Percentiles rank a stretch among this genome's conserved stretches.
Evolutionary conservation across 1,140 invertebrate species (phyloP).

Genomic region (Diachasma alloeum): DNA sequence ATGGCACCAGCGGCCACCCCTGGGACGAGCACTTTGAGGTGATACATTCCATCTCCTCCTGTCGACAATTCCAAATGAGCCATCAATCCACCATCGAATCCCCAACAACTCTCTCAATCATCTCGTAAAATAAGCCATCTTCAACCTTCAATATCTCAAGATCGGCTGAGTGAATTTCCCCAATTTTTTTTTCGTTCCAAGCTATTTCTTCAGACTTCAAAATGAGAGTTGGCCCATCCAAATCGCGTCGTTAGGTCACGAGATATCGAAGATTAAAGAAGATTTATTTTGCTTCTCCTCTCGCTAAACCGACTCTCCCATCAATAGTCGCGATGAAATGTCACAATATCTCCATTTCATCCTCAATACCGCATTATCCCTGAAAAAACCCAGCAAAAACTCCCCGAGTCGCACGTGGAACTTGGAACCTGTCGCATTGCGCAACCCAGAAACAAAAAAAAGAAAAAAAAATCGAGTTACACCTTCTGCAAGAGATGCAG

Average conservation of each 20-base stretch:
- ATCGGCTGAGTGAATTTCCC: too few species aligned
- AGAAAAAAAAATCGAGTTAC: background rate
- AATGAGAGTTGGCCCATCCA: too few species aligned
- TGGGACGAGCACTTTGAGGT: constrained; percentile 96
- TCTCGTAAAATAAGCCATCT: too few species aligned
- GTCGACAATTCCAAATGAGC: background rate
- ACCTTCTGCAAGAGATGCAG: background rate
- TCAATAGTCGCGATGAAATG: background rate
- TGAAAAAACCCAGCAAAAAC: background rate
- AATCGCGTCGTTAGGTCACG: too few species aligned
- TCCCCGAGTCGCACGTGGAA: background rate
- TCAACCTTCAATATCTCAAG: too few species aligned
- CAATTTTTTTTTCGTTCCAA: too few species aligned
- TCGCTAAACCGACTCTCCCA: too few species aligned
- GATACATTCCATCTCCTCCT: constrained; percentile 81
- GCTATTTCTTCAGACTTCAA: too few species aligned
- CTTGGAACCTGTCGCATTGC: background rate
- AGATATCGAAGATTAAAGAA: too few species aligned
- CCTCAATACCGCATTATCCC: background rate
- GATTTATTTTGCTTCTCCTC: too few species aligned
- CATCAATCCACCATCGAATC: background rate
- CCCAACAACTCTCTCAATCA: too few species aligned
- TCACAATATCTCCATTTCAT: background rate
- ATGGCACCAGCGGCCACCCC: constrained; percentile 96
- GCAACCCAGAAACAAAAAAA: background rate